These are phyloP conservation scores for Camponotus vicinus DNA, from an alignment of 1,140 invertebrate genomes.

Conservation along the genomic window DNA sequence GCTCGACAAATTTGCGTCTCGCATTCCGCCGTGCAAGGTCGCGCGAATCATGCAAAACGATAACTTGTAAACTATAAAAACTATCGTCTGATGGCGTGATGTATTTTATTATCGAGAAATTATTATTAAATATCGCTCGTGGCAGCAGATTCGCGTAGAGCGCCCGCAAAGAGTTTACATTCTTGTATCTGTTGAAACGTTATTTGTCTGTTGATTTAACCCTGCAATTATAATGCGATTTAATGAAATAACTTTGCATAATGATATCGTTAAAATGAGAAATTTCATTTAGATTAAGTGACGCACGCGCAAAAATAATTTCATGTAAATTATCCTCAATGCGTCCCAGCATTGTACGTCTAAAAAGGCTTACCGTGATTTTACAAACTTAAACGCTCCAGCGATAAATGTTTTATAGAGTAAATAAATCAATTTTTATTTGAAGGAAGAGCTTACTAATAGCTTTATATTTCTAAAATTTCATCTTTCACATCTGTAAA, in stretches of 20 bases:
- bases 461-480: too few species aligned
- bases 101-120: conserved; percentile 20
- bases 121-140: conserved; percentile 39
- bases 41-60: conserved; percentile 17
- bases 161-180: background rate
- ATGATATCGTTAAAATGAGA: conserved; percentile 7
- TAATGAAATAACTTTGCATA: conserved; percentile 4
- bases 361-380: background rate
- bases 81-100: conserved; percentile 20
- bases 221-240: background rate
- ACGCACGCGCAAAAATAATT: background rate
- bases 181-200: background rate
- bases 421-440: too few species aligned
- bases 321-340: background rate
- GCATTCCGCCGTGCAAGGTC: conserved; percentile 62
- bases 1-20: conserved; percentile 66
- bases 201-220: conserved; percentile 40
- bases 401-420: too few species aligned
- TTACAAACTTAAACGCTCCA: background rate
- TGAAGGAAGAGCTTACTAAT: too few species aligned
- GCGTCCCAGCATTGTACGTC: background rate
- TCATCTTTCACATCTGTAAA: too few species aligned
- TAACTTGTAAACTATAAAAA: conserved; percentile 13
- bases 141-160: background rate
- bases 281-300: conserved; percentile 30